Evolutionary conservation across 92 coral and sea anemone species (phyloP), one percentile per base, ranked within the genome.

Genomic region (Phenganax stokvisi): DNA sequence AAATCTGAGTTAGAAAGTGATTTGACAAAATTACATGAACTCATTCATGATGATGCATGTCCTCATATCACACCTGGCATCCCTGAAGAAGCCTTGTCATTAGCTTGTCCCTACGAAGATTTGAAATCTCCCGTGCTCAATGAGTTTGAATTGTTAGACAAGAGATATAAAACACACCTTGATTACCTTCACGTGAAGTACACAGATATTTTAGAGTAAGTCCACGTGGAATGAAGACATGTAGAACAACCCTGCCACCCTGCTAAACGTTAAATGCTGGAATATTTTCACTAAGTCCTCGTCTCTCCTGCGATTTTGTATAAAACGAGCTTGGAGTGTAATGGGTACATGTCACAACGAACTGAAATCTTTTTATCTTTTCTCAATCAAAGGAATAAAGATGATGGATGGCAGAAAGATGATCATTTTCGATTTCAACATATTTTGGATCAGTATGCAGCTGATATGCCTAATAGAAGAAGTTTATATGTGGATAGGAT

Each of bases 361-460:
- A 13, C 52, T 12, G 10, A 54, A 51, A 17, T 16, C 44, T 74
- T 13, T 75, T 20, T 1, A 37, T 37, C 47, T 64, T 63, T 1
- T 10, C 47, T 63, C 6, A 5, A 16, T 28, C 47, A 66, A 57
- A 96, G 99, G 58, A 87, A 78, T 64, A 83, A 73, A 68, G 83
- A 86, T 3, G 96, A 94, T 13, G 92, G 96, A 5, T 96, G 99
- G 99, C 83, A 89, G 6, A 89, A 88, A 65, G 88, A 90, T 9
- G 91, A 92, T 83, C 96, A 96, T 75, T 85, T 96, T 44, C 97
- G 90, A 73, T 96, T 96, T 81, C 79, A 85, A 12, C 86, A 87
- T 69, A 71, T 96, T 31, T 84, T 92, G 89, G 99, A 92, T 27
- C 99, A 96, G 77, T 96, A 96, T 68, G 90, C 97, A 47, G 81